phyloP scores from a whole-genome alignment of 2,888 invertebrate genomes.

The Rhingia rostrata region DNA sequence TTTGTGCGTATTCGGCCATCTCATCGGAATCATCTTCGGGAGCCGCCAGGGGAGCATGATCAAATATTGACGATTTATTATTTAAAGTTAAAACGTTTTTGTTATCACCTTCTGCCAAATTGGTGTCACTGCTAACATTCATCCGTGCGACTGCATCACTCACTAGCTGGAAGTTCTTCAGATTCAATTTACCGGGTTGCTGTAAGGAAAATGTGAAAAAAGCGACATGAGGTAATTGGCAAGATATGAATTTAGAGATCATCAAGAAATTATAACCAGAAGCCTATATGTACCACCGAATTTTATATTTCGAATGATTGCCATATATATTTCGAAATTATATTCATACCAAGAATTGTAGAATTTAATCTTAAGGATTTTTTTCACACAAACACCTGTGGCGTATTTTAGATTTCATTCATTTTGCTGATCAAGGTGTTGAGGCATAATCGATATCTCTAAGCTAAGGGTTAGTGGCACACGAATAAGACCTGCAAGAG shows the following conservation, averaged over 20 bases:
- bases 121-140: constrained; percentile 86
- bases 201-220: constrained; percentile 78
- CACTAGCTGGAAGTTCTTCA: constrained; percentile 94
- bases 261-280: not conserved
- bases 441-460: no score
- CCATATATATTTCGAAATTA: no score
- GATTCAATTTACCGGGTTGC: constrained; percentile 95
- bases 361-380: no score
- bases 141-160: constrained; percentile 91
- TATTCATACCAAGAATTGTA: no score
- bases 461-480: no score
- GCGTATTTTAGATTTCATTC: no score
- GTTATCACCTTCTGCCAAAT: constrained; percentile 80
- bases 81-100: constrained; percentile 78
- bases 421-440: no score
- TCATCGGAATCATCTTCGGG: constrained; percentile 89
- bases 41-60: constrained; percentile 89
- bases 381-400: no score
- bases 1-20: constrained; percentile 89
- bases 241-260: not conserved
- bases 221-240: not conserved
- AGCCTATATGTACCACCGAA: not conserved
- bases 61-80: constrained; percentile 82
- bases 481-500: no score
- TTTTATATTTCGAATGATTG: no score